Evolutionary conservation across 2,888 invertebrate species (phyloP), one percentile per base, ranked within the genome.

Genomic region (Elysia crispata): DNA sequence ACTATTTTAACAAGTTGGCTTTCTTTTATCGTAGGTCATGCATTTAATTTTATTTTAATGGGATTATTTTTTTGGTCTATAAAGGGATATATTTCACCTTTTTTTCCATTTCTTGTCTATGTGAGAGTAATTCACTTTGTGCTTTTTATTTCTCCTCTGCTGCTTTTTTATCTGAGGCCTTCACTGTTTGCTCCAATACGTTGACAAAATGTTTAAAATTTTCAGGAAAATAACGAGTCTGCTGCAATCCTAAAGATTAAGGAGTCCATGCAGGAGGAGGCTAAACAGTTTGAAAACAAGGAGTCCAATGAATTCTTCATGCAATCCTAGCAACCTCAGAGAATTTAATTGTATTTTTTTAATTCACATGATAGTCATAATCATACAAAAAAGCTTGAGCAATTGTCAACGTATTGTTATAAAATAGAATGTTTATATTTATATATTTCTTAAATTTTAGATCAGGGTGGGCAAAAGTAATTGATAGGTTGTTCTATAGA

Each of bases 211-310:
- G 76, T 80, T 82, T 82, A 82, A 82, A 78, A 82, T 83, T 89
- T 90, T 86, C 90, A 91, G 91, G 91, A 91, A 83, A 91, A 98
- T 94, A 98, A 96, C 92, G 98, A 98, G 95, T 98, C 98, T 92
- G 98, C 98, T 93, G 99, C 98, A 94, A 99, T 99, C 94, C 95
- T 98, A 94, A 99, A 99, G 95, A 99, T 99, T 93, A 99, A 99
- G 95, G 98, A 98, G 94, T 98, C 97, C 95, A 98, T 99, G 98
- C 98, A 99, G 94, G 98, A 99, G 94, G 99, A 99, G 94, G 98
- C 98, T 93, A 98, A 98, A 95, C 96, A 98, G 94, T 92, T 92
- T 86, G 92, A 92, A 89, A 92, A 92, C 87, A 89, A 89, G 82
- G 86, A 87, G 87, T 81, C 86, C 87, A 76, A 74, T 79, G 88